phyloP scores from a whole-genome alignment of 2,113 vertebrate species.

The Sigmodon hispidus region DNA sequence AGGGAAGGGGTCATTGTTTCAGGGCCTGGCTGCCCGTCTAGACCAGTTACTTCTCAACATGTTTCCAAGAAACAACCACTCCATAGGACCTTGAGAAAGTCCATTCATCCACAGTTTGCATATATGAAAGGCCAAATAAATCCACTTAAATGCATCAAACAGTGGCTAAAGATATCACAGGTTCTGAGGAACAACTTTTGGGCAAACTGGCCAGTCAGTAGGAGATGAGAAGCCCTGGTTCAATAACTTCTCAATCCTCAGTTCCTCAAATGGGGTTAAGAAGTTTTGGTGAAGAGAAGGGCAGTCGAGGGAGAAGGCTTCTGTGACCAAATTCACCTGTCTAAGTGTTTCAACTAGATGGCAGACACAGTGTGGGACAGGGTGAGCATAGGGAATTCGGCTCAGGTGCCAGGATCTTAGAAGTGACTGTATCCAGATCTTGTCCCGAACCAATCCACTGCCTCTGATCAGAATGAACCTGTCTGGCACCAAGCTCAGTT shows the following conservation, averaged over 20 bases:
- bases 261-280: not conserved
- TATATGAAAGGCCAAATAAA: not conserved
- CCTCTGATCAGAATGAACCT: not conserved
- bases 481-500: not conserved
- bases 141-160: not conserved
- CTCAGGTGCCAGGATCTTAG: rapidly evolving
- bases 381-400: rapidly evolving
- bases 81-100: not conserved
- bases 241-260: not conserved
- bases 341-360: not conserved
- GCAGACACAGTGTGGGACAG: not conserved
- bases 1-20: not conserved
- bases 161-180: not conserved
- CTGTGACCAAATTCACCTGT: not conserved
- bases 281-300: not conserved
- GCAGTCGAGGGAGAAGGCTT: not conserved
- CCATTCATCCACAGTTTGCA: not conserved
- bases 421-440: rapidly evolving
- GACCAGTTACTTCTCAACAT: not conserved
- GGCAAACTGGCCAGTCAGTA: not conserved
- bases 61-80: not conserved
- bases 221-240: not conserved
- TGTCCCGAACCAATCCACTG: rapidly evolving
- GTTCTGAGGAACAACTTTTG: not conserved
- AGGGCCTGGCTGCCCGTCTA: not conserved